A percentile compares a stretch with the other conserved stretches of the same genome.
These are phyloP conservation scores for Bostrychus sinensis DNA, from an alignment of 2,113 vertebrate genomes.

Conservation along the genomic window DNA sequence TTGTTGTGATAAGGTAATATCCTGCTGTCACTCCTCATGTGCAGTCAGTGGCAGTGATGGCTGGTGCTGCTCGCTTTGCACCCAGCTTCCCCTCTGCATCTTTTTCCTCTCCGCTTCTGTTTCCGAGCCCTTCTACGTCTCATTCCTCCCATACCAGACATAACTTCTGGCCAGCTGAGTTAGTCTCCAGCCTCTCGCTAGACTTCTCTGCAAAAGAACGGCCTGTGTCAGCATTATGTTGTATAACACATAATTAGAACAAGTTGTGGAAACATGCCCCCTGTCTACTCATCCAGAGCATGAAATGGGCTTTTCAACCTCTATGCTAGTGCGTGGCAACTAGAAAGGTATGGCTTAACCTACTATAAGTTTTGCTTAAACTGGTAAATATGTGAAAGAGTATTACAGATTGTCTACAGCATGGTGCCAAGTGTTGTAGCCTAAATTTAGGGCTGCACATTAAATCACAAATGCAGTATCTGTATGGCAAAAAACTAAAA, in stretches of 20 bases:
- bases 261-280: slow-evolving; percentile 53
- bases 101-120: slow-evolving; percentile 14
- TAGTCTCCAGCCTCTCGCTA: slow-evolving; percentile 28
- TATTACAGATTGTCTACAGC: too few species aligned
- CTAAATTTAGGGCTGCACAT: too few species aligned
- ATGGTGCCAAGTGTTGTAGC: too few species aligned
- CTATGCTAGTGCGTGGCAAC: slow-evolving; percentile 10
- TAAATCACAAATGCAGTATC: too few species aligned
- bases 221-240: slow-evolving; percentile 53
- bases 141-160: slow-evolving; percentile 66
- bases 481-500: too few species aligned
- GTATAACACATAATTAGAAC: slow-evolving; percentile 63
- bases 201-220: slow-evolving; percentile 46
- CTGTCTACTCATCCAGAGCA: slow-evolving; percentile 23
- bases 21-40: slow-evolving; percentile 36
- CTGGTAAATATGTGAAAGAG: neutral
- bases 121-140: slow-evolving; percentile 4
- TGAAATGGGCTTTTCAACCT: slow-evolving; percentile 1
- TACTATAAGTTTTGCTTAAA: neutral
- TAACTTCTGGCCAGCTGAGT: slow-evolving; percentile 60
- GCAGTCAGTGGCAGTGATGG: slow-evolving; percentile 44
- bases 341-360: neutral
- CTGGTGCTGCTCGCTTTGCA: slow-evolving; percentile 11
- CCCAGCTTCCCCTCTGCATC: slow-evolving; percentile 4
- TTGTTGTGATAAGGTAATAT: slow-evolving; percentile 38